Evolutionary conservation across 2,797 vertebrate genomes (phyloP), one percentile per base, ranked within the genome.

Genomic region (Synanceia verrucosa): DNA sequence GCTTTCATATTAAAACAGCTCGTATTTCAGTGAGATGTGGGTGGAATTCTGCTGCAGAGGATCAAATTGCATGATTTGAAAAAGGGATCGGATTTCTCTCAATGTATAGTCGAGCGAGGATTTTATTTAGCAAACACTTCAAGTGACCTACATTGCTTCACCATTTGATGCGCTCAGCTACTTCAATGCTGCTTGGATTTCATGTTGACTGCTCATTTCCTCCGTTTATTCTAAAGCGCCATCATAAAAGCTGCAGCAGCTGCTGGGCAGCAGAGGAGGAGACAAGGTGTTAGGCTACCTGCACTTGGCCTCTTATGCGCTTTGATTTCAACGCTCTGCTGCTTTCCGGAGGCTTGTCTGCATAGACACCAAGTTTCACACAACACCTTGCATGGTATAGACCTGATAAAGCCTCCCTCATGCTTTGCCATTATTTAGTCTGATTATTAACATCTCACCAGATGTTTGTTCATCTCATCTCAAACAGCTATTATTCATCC

Each of bases 401-500:
- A 66, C 75, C 46, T 29, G 21, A 73, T 34, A 69, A 73, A 73
- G 59, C 72, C 55, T 70, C 77, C 81, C 85, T 44, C 52, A 68
- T 48, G 82, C 72, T 65, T 44, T 73, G 68, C 62, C 65, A 71
- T 87, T 71, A 83, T 68, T 82, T 77, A 39, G 73, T 81, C 77
- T 75, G 82, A 83, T 83, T 87, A 86, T 88, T 86, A 88, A 84
- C 57, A 83, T 36, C 65, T 44, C 67, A 63, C 68, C 82, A 85
- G 73, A 81, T 88, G 86, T 89, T 90, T 83, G 82, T 77, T 87
- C 71, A 70, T 86, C 66, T 84, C 78, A n/a, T 86, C 75, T 83
- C 81, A 82, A 80, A 82, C 70, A 79, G 68, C 73, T 79, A 84
- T 88, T 53, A 79, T 62, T 91, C 84, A 84, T 86, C 74, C 65